Base-by-base conservation (phyloP, 2,888 invertebrate species). In the Cataglyphis rosenhaueri region DNA sequence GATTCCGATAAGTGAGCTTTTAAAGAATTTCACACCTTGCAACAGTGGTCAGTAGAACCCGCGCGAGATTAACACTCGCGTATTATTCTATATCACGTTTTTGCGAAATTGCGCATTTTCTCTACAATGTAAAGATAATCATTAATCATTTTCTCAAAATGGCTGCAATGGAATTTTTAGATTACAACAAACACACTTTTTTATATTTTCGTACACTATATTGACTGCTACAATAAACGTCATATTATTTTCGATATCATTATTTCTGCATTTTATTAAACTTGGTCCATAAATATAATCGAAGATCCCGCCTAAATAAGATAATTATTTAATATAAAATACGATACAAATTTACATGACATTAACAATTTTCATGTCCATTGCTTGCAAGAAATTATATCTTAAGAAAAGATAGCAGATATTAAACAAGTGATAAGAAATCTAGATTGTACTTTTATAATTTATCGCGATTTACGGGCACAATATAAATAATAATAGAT, bases 1-100 rank as follows among this genome's bases (percentile, higher is more conserved):
- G 59, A 78, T 78, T 68, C 41, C 57, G 68, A 78, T 59, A 78
- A 78, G 66, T 57, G 57, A 57, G 41, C 10, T 44, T 44, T 78
- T 68, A 78, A 78, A 70, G 57, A 68, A 21, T 70, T 78, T 78
- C 59, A 44, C 70, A 68, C 32, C 25, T 70, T n/a, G 32, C 32
- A 32, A 68, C 15, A 38, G 29, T 9, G 21, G 8, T 25, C 32
- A 32, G 38, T n/a, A n/a, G 15, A 66, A 66, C n/a, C 38, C 18
- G 52, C 25, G 6, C 18, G 25, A 65, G 9, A 10, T 38, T 12
- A 62, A 55, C 9, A 29, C 15, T 55, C 38, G 12, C 48, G 52
- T 38, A 32, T 38, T 41, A 10, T 21, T 68, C 3, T 55, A 41
- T 44, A 10, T 18, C 64, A 15, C 15, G 35, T 38, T 57, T 21